phyloP scores from a whole-genome alignment of 2,888 invertebrate species.

The Agriopis aurantiaria region DNA sequence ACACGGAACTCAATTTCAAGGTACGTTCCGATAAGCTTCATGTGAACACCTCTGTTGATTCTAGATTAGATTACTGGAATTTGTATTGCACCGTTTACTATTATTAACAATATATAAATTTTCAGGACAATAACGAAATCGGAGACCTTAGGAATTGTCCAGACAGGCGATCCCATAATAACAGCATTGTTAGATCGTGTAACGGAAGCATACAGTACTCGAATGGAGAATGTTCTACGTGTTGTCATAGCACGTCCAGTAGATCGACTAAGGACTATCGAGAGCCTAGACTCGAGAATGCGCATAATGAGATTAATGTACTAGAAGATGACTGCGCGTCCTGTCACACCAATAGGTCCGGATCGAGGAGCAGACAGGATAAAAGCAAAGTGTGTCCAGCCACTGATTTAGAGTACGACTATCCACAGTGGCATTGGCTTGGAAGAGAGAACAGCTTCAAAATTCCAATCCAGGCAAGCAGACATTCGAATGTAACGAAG shows the following conservation, averaged over 20 bases:
- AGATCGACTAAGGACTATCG: slow-evolving; percentile 82
- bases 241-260: slow-evolving; percentile 82
- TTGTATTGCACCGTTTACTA: slow-evolving; percentile 60
- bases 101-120: slow-evolving; percentile 62
- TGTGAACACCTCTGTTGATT: slow-evolving; percentile 63
- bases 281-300: slow-evolving; percentile 74
- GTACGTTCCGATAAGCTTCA: slow-evolving; percentile 76
- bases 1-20: slow-evolving; percentile 85
- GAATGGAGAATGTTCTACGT: slow-evolving; percentile 82
- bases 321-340: slow-evolving; percentile 79
- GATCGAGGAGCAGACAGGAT: slow-evolving; percentile 81
- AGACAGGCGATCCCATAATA: slow-evolving; percentile 83
- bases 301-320: slow-evolving; percentile 78
- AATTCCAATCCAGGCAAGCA: slow-evolving; percentile 81
- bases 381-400: slow-evolving; percentile 83
- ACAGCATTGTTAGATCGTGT: slow-evolving; percentile 83
- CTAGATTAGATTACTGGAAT: slow-evolving; percentile 72
- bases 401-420: slow-evolving; percentile 83
- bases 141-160: slow-evolving; percentile 79
- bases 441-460: slow-evolving; percentile 85
- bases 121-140: slow-evolving; percentile 80
- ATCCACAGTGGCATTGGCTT: slow-evolving; percentile 84
- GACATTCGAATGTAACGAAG: slow-evolving; percentile 81
- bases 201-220: slow-evolving; percentile 83
- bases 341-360: slow-evolving; percentile 81